A percentile compares a stretch with the other conserved stretches of the same genome.
Evolutionary conservation across 2,797 vertebrate genomes (phyloP).

Genomic region (Orientallactaga sibirica): DNA sequence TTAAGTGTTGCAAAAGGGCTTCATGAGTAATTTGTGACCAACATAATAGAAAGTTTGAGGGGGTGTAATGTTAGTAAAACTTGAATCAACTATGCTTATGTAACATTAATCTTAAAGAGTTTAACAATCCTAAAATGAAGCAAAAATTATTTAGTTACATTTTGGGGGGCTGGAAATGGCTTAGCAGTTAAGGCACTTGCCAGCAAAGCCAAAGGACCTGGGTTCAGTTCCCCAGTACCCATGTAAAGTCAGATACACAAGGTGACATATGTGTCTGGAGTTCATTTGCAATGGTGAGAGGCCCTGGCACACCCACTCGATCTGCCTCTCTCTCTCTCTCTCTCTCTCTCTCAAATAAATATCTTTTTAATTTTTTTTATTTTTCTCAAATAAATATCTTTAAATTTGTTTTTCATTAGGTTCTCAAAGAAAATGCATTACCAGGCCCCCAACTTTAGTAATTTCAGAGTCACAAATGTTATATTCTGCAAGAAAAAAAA

Average conservation of each 20-base stretch:
- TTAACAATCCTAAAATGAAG: slow-evolving; percentile 61
- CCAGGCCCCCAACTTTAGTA: neutral
- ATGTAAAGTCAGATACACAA: too few relatives aligned
- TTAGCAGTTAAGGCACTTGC: too few relatives aligned
- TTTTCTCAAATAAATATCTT: too few relatives aligned
- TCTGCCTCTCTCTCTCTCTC: too few relatives aligned
- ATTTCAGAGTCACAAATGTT: slow-evolving; percentile 22
- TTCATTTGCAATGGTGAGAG: too few relatives aligned
- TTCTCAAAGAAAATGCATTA: slow-evolving; percentile 57
- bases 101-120: slow-evolving; percentile 20
- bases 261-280: too few relatives aligned
- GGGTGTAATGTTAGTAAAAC: slow-evolving; percentile 42
- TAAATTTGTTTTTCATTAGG: slow-evolving; percentile 28
- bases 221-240: too few relatives aligned
- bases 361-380: too few relatives aligned
- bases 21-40: slow-evolving; percentile 62
- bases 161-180: too few relatives aligned
- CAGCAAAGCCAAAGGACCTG: too few relatives aligned
- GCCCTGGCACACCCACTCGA: too few relatives aligned
- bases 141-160: slow-evolving; percentile 67
- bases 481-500: slow-evolving; percentile 13
- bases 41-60: slow-evolving; percentile 23
- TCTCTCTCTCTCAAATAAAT: too few relatives aligned
- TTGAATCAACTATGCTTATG: slow-evolving; percentile 44
- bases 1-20: slow-evolving; percentile 49